Evolutionary conservation across 2,888 invertebrate genomes (phyloP).

Genomic region (Macaria liturata): DNA sequence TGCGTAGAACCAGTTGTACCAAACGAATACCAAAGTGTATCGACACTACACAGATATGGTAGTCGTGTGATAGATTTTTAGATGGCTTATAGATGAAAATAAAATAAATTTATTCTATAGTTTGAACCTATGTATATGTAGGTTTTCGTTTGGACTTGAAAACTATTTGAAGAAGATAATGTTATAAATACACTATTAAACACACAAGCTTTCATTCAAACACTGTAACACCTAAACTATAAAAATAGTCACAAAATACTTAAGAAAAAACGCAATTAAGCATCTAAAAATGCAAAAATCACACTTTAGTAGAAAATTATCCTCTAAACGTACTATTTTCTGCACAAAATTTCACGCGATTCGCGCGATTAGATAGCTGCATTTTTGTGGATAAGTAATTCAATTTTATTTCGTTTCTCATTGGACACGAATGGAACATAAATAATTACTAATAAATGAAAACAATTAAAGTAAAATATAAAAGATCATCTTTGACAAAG

Average conservation of each 20-base stretch:
- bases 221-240: slow-evolving; percentile 25
- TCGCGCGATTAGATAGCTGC: slow-evolving; percentile 15
- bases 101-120: too few species aligned
- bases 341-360: slow-evolving; percentile 10
- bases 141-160: too few species aligned
- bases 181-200: slow-evolving; percentile 6
- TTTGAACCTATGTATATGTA: too few species aligned
- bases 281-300: slow-evolving; percentile 27
- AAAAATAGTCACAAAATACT: slow-evolving; percentile 42
- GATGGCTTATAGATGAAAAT: too few species aligned
- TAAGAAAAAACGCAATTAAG: slow-evolving; percentile 22
- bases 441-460: too few species aligned
- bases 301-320: slow-evolving; percentile 12
- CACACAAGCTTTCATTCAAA: slow-evolving; percentile 16
- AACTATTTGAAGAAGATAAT: slow-evolving; percentile 1
- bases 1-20: too few species aligned
- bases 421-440: slow-evolving; percentile 14
- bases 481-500: too few species aligned
- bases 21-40: too few species aligned
- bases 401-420: slow-evolving; percentile 1
- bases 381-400: slow-evolving; percentile 10
- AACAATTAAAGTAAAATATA: too few species aligned
- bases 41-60: too few species aligned
- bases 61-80: too few species aligned
- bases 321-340: slow-evolving; percentile 5